A percentile compares a stretch with the other conserved stretches of the same genome.
These are phyloP conservation scores for Melanargia galathea DNA, from an alignment of 2,888 invertebrate species.

Conservation along the genomic window DNA sequence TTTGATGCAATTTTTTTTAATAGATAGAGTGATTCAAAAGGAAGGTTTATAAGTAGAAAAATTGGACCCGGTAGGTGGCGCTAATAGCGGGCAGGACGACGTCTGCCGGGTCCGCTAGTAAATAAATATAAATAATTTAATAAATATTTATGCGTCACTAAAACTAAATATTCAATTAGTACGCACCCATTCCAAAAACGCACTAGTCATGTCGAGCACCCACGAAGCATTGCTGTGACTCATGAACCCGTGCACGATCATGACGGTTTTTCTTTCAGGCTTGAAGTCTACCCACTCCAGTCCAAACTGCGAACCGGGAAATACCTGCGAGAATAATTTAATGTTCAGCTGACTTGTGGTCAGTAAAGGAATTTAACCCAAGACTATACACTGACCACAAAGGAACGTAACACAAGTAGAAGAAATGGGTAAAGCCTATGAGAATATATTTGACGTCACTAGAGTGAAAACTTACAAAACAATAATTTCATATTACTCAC, in stretches of 20 bases:
- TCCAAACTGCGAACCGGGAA: conserved; percentile 74
- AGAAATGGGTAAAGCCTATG: not conserved
- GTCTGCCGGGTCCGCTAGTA: too few relatives aligned
- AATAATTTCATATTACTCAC: too few relatives aligned
- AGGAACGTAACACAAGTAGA: not conserved
- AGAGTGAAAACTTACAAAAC: not conserved
- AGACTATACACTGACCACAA: not conserved
- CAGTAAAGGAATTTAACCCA: not conserved
- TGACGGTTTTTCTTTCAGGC: conserved; percentile 75
- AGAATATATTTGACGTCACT: not conserved
- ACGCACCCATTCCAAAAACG: conserved; percentile 80
- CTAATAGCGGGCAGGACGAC: too few relatives aligned
- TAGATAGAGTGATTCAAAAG: too few relatives aligned
- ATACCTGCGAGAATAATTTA: conserved; percentile 53
- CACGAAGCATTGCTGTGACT: conserved; percentile 82
- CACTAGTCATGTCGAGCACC: conserved; percentile 82
- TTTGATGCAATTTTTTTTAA: too few relatives aligned
- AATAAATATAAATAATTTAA: too few relatives aligned
- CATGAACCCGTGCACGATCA: conserved; percentile 85
- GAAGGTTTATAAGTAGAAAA: too few relatives aligned
- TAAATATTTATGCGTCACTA: conserved; percentile 6
- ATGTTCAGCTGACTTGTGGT: not conserved
- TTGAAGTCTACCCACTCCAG: conserved; percentile 83
- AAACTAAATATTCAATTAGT: not conserved
- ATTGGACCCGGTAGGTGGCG: too few relatives aligned